Base-by-base conservation (phyloP, 1,140 invertebrate genomes). In the Drosophila watanabei region DNA sequence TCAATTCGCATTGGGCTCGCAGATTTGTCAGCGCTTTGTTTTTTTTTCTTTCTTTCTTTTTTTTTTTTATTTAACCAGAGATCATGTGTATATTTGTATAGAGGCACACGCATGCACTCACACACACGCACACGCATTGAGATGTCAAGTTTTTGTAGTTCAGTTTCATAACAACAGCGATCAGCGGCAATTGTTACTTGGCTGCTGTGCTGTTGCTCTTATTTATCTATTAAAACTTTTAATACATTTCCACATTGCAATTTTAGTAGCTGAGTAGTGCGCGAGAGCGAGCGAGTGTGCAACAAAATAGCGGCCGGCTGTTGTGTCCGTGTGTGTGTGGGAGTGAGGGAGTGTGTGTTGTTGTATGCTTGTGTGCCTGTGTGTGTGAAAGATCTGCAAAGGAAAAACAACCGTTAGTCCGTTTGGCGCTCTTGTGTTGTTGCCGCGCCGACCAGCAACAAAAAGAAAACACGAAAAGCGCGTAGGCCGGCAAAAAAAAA, bases 111-210 rank as follows among this genome's bases (percentile, higher is more conserved):
- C 68, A 79, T 33, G 57, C 46, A 46, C 52, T 37, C 45, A 68
- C 43, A 39, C 52, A 59, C 6, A 52, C 10, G 16, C 58, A 48
- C 37, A 16, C 48, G 14, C 30, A 57, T 24, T 20, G 30, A 54
- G 65, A 66, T 59, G 75, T 54, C 56, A 57, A 57, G 54, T 39
- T 57, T 56, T 57, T 57, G 54, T 57, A n/a, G 54, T 28, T 57
- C 37, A 48, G 64, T 91, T 91, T 89, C 88, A 91, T 90, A 91
- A 89, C 76, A 75, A 75, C 56, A 61, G 75, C 41, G 75, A 77
- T 76, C 71, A 75, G 54, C 45, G 24, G 46, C 59, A 58, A 81
- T 52, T 69, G 60, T 85, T 80, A 48, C 62, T 56, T 56, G 28
- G 30, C 35, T 35, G 51, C 16, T n/a, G 52, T 18, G 30, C 51